Evolutionary conservation across 2,888 invertebrate genomes (phyloP), one percentile per base, ranked within the genome.

Genomic region (Phyllotreta cruciferae): DNA sequence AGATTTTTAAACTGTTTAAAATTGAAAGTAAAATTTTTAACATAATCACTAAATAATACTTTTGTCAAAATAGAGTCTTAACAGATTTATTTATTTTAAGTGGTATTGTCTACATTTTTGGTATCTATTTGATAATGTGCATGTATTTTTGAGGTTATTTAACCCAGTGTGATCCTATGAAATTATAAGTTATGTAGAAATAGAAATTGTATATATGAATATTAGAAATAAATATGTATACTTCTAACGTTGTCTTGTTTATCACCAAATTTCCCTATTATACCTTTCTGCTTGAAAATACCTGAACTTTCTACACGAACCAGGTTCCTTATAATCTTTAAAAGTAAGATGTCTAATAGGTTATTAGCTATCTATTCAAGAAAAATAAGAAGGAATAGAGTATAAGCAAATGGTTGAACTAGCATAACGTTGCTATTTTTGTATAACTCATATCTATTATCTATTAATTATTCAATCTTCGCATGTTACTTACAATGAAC

Each of bases 121-220:
- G 39, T 60, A 60, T 52, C 50, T 62, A 55, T 62, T 70, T 60
- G 66, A 66, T 68, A 75, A 77, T 76, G 77, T 78, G 79, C 78
- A 79, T 79, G 79, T 78, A 78, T 75, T 77, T 77, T 76, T 75
- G 73, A 77, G 76, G 74, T 75, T 76, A 69, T 60, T 71, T 71
- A 67, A 78, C 73, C 77, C 77, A 78, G 80, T 80, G 80, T 80
- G 80, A 80, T 80, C 77, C 72, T 77, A 75, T 74, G 68, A 73
- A 71, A 70, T 69, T 73, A 68, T 73, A 74, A 74, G 72, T 76
- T 76, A 73, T 74, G 72, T 77, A 76, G 77, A 66, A 71, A 71
- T 71, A 73, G 76, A 75, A 69, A 71, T 72, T 78, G 78, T 78
- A 76, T 69, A 78, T 79, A 75, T 67, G 66, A 73, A 66, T 71